phyloP scores from a whole-genome alignment of 2,888 invertebrate species.

The Apeira syringaria region DNA sequence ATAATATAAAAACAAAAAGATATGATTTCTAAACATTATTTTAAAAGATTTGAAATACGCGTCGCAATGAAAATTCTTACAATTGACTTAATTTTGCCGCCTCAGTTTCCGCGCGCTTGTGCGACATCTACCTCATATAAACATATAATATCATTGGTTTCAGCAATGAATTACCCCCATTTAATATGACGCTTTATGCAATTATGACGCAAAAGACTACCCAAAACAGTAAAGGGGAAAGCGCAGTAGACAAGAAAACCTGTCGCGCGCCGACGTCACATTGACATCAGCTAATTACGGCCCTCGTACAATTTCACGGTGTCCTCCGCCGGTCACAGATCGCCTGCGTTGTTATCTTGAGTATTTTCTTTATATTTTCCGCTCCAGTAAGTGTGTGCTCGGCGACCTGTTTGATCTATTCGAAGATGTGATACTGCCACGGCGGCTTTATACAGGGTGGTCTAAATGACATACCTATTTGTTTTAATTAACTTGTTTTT shows the following conservation, averaged over 20 bases:
- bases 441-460: slow-evolving; percentile 2
- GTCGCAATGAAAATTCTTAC: too few relatives aligned
- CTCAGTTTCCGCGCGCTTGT: too few relatives aligned
- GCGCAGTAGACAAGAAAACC: slow-evolving; percentile 7
- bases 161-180: too few relatives aligned
- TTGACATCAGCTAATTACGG: slow-evolving; percentile 20
- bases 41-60: too few relatives aligned
- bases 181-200: too few relatives aligned
- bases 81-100: too few relatives aligned
- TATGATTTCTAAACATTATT: too few relatives aligned
- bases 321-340: slow-evolving; percentile 16
- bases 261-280: not conserved
- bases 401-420: slow-evolving; percentile 30
- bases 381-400: slow-evolving; percentile 25
- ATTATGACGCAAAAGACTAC: not conserved
- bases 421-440: slow-evolving; percentile 22
- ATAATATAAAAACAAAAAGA: too few relatives aligned
- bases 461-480: too few relatives aligned
- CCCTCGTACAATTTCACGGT: slow-evolving; percentile 29
- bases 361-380: slow-evolving; percentile 32
- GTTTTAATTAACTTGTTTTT: too few relatives aligned
- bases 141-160: too few relatives aligned
- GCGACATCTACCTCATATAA: too few relatives aligned
- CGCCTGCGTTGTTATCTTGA: slow-evolving; percentile 25
- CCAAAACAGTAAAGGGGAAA: slow-evolving; percentile 1